A percentile compares a stretch with the other conserved stretches of the same genome.
Evolutionary conservation across 2,113 vertebrate genomes (phyloP).

Genomic region (Noturus placidus): DNA sequence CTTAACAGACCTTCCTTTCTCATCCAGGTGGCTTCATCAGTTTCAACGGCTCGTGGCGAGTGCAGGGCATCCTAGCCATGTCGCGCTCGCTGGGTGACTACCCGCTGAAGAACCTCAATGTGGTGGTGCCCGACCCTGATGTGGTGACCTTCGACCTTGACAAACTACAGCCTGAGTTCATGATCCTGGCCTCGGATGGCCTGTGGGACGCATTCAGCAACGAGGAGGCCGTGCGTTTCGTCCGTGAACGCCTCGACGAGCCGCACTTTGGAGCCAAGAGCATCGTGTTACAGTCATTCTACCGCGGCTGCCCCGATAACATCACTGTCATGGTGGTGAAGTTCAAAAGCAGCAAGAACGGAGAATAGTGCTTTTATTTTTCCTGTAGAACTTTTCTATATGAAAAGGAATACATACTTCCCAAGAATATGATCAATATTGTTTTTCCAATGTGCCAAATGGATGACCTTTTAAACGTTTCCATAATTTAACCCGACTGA

Average conservation of each 20-base stretch:
- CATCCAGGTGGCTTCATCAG: slow-evolving; percentile 95
- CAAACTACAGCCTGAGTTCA: slow-evolving; percentile 97
- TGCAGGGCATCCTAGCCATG: slow-evolving; percentile 98
- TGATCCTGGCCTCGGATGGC: slow-evolving; percentile 96
- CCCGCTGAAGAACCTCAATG: slow-evolving; percentile 96
- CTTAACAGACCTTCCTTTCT: background rate
- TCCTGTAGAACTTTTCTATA: background rate
- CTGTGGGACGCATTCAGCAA: slow-evolving; percentile 99
- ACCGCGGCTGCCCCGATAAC: slow-evolving; percentile 97
- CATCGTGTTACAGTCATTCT: slow-evolving; percentile 97
- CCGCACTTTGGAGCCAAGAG: slow-evolving; percentile 98
- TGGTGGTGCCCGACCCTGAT: slow-evolving; percentile 92
- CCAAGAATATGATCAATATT: background rate
- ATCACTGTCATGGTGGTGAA: slow-evolving; percentile 99
- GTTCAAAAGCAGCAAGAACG: slow-evolving; percentile 87
- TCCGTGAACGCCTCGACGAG: slow-evolving; percentile 94
- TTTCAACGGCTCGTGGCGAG: slow-evolving; percentile 97
- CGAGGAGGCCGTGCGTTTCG: slow-evolving; percentile 94
- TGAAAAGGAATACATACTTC: slow-evolving; percentile 11
- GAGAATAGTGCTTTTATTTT: slow-evolving; percentile 68
- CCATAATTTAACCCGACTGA: background rate
- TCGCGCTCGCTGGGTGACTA: slow-evolving; percentile 96
- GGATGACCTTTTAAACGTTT: slow-evolving; percentile 19
- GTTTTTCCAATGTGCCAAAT: slow-evolving; percentile 37
- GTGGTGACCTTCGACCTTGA: slow-evolving; percentile 94